phyloP scores from a whole-genome alignment of 2,888 invertebrate species.

The Polylopha cassiicola region DNA sequence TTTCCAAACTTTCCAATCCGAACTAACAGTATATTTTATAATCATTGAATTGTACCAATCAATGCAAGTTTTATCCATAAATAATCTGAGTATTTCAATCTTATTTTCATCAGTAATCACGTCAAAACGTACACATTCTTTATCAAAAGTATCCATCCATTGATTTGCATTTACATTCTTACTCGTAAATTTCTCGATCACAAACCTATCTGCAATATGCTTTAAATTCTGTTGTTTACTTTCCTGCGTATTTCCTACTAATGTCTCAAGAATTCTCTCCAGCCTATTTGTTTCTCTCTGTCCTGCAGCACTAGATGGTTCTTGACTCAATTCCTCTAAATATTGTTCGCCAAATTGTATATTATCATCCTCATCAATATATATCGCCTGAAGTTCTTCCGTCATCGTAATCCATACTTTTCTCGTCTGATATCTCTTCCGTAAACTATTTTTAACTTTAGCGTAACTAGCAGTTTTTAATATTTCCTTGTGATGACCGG shows the following conservation, averaged over 20 bases:
- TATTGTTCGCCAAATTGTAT: not conserved
- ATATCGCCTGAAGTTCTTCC: not conserved
- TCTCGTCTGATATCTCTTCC: not conserved
- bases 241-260: not conserved
- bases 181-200: conserved; percentile 15
- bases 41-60: conserved; percentile 21
- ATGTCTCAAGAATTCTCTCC: not conserved
- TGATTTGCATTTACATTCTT: conserved; percentile 15
- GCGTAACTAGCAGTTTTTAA: not conserved
- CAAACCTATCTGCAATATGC: conserved; percentile 14
- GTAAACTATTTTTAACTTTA: not conserved
- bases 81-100: conserved; percentile 18
- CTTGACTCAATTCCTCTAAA: not conserved
- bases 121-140: conserved; percentile 18
- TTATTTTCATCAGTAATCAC: conserved; percentile 14
- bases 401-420: not conserved
- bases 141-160: conserved; percentile 22
- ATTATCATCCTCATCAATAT: not conserved
- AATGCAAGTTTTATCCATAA: conserved; percentile 11
- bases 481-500: conserved; percentile 3
- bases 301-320: too few species aligned
- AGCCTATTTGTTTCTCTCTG: too few species aligned
- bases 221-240: conserved; percentile 6
- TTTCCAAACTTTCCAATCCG: conserved; percentile 19
- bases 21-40: conserved; percentile 17